Conservation (phyloP, 2,888 invertebrate genomes). For the Gnatocerus cornutus region DNA sequence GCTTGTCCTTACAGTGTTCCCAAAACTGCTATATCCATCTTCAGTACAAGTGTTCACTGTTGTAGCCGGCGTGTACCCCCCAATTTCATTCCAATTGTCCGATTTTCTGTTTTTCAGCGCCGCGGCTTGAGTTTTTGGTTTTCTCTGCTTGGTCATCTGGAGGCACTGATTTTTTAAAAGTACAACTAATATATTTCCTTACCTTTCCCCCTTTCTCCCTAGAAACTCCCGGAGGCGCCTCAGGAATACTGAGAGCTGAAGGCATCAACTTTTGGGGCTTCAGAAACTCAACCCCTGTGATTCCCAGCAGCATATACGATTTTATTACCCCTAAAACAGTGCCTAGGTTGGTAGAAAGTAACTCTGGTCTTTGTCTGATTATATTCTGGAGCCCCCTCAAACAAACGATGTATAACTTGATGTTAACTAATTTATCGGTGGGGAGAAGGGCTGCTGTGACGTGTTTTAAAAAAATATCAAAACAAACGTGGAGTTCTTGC, state of each 20-base stretch:
- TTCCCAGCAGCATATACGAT: constrained; percentile 73
- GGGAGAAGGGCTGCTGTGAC: background rate
- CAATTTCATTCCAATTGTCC: constrained; percentile 48
- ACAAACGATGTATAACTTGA: constrained; percentile 72
- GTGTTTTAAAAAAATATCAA: constrained; percentile 58
- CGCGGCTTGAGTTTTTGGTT: constrained; percentile 54
- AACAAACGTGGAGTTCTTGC: constrained; percentile 50
- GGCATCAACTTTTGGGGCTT: constrained; percentile 75
- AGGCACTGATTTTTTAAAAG: constrained; percentile 33
- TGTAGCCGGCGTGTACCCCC: constrained; percentile 55
- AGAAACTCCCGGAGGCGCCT: constrained; percentile 65
- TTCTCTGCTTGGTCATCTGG: constrained; percentile 62
- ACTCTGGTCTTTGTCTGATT: constrained; percentile 61
- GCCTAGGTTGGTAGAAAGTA: constrained; percentile 68
- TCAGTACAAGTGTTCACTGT: constrained; percentile 5
- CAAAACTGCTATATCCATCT: constrained; percentile 11
- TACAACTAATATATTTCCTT: constrained; percentile 48
- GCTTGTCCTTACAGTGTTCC: constrained; percentile 71
- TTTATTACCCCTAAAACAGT: constrained; percentile 76
- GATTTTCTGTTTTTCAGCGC: constrained; percentile 47
- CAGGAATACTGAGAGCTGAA: constrained; percentile 76
- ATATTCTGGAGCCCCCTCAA: constrained; percentile 68
- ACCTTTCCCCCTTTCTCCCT: constrained; percentile 76
- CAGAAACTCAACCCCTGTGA: constrained; percentile 70
- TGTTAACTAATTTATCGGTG: constrained; percentile 28